A percentile compares a stretch with the other conserved stretches of the same genome.
Evolutionary conservation across 2,888 invertebrate genomes (phyloP).

Genomic region (Lithophane ornitopus): DNA sequence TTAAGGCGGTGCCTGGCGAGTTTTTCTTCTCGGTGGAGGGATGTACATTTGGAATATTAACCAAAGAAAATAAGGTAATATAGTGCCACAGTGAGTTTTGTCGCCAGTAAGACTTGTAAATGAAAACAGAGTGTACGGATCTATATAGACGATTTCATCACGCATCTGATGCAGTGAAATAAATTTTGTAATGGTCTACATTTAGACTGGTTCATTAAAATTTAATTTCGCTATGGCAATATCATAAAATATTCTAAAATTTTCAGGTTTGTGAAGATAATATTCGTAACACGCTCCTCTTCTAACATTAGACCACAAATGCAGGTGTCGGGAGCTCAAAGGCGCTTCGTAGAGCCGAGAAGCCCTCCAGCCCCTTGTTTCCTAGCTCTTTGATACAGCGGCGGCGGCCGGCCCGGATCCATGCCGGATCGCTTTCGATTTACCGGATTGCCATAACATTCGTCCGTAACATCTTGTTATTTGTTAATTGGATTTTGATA

Average conservation of each 20-base stretch:
- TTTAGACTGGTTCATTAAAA: background rate
- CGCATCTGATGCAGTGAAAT: background rate
- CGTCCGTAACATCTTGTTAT: conserved; percentile 34
- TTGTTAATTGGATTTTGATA: conserved; percentile 60
- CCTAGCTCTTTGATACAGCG: conserved; percentile 65
- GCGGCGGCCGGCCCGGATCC: conserved; percentile 37
- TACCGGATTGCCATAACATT: conserved; percentile 34
- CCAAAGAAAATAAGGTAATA: background rate
- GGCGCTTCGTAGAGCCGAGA: conserved; percentile 55
- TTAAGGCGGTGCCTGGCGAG: background rate
- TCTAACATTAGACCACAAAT: conserved; percentile 30
- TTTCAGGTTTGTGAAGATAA: background rate
- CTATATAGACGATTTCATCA: background rate
- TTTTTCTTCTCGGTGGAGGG: background rate
- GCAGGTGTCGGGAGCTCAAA: conserved; percentile 65
- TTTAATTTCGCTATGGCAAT: too few relatives aligned
- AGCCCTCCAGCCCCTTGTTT: conserved; percentile 67
- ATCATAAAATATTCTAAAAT: background rate
- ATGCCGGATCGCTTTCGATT: conserved; percentile 31
- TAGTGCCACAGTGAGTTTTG: background rate
- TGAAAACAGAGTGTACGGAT: background rate
- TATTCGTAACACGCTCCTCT: conserved; percentile 14
- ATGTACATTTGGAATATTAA: conserved; percentile 5
- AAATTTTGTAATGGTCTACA: background rate
- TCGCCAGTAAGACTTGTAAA: background rate